phyloP scores from a whole-genome alignment of 2,888 invertebrate species.

The Caenorhabditis auriculariae region DNA sequence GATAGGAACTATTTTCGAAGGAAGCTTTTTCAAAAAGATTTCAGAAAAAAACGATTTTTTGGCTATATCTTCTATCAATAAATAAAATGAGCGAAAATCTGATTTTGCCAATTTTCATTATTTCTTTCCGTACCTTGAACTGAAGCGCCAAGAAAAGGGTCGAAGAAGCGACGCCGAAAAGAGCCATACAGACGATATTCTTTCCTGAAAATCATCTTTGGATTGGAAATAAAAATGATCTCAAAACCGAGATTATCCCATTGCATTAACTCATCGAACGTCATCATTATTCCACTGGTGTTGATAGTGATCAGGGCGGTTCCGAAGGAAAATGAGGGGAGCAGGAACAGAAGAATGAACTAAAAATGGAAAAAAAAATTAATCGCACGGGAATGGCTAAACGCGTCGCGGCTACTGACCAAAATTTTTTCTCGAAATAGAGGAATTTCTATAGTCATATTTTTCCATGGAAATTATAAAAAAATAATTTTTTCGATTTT shows the following conservation, averaged over 20 bases:
- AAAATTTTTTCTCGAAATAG: too few species aligned
- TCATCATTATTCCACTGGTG: conserved; percentile 4
- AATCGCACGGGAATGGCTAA: too few species aligned
- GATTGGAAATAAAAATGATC: neutral
- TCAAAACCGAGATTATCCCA: conserved; percentile 23
- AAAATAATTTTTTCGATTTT: too few species aligned
- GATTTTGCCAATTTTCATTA: conserved; percentile 8
- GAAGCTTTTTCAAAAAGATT: too few species aligned
- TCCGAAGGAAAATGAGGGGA: conserved; percentile 40
- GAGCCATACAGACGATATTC: conserved; percentile 37
- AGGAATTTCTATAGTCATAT: too few species aligned
- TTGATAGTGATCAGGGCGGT: conserved; percentile 27
- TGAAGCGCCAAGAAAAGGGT: conserved; percentile 42
- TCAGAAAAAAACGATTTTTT: too few species aligned
- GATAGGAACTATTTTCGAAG: too few species aligned
- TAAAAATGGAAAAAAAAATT: too few species aligned
- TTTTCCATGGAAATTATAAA: too few species aligned
- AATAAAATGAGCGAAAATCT: too few species aligned
- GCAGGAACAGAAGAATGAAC: conserved; percentile 23
- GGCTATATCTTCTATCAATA: too few species aligned
- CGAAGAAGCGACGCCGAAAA: conserved; percentile 43
- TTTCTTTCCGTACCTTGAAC: conserved; percentile 24
- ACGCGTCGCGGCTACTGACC: too few species aligned
- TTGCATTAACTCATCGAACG: conserved; percentile 8
- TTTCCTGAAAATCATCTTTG: conserved; percentile 24